Evolutionary conservation across 2,113 vertebrate species (phyloP).

Genomic region (Benitochromis conjunctus): DNA sequence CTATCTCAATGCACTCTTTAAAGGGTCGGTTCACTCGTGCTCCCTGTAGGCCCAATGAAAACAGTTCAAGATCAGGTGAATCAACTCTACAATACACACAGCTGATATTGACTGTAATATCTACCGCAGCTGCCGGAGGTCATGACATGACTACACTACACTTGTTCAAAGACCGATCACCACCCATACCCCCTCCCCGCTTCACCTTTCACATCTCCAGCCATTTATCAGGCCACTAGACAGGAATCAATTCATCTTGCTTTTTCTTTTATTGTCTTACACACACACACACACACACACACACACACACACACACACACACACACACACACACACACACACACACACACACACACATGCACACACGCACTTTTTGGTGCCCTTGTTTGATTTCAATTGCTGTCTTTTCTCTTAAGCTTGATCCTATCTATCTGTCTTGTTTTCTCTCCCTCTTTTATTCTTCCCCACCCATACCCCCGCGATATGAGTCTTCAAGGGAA

Average conservation of each 20-base stretch:
- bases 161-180: constrained; percentile 56
- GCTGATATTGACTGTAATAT: constrained; percentile 17
- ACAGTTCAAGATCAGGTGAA: not conserved
- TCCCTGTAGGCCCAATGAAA: not conserved
- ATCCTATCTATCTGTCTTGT: not conserved
- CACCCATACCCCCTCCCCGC: constrained; percentile 3
- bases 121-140: constrained; percentile 11
- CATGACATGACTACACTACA: constrained; percentile 27
- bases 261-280: not conserved
- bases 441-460: not conserved
- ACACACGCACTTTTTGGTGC: not conserved
- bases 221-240: constrained; percentile 41
- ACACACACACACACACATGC: not conserved
- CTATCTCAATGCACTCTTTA: not conserved
- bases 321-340: not conserved
- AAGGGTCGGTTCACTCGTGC: not conserved
- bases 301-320: not conserved
- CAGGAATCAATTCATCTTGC: constrained; percentile 45
- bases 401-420: not conserved
- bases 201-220: constrained; percentile 55
- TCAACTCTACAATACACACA: not conserved
- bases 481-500: constrained; percentile 27
- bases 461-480: not conserved
- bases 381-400: not conserved
- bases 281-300: not conserved